Evolutionary conservation across 2,888 invertebrate species (phyloP), one percentile per base, ranked within the genome.

Genomic region (Dynastes grantii): DNA sequence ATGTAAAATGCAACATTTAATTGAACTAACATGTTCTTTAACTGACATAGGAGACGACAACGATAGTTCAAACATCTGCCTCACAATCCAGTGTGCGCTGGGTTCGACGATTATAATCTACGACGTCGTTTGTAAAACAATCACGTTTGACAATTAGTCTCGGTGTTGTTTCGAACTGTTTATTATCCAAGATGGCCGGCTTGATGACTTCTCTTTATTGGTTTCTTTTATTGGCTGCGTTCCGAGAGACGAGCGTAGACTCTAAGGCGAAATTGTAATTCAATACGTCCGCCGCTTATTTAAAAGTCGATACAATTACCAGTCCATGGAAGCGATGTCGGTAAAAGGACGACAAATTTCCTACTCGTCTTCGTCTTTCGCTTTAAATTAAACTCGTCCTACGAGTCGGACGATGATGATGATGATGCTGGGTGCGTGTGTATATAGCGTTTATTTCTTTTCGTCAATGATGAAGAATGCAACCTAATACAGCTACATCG

Each of bases 61-160:
- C 32, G 32, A 37, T 29, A 53, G 49, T 22, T 22, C 22, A 70
- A 6, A 51, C 51, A 29, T 29, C 32, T 55, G 22, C 27, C 49
- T 5, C 6, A 51, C 70, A 70, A 40, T 53, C 53, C 16, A 1
- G 22, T 16, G 22, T 9, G 13, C 22, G 27, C 22, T 65, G 22
- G 5, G 32, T 5, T 37, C 5, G 9, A 51, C 27, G 63, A 65
- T 51, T 65, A 67, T 53, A 67, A 67, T 40, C 76, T 78, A 81
- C 29, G 9, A 29, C 37, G 55, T 61, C 82, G 78, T 84, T 83
- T 80, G 83, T 81, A 84, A 84, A 81, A 81, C 79, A 79, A 80
- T 81, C 85, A 84, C 84, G 84, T 85, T 80, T 78, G 81, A 83
- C 83, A 84, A 85, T 85, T 85, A 84, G 85, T 82, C 81, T 81